A percentile compares a stretch with the other conserved stretches of the same genome.
phyloP scores from a whole-genome alignment of 1,140 invertebrate species.

The Caenorhabditis briggsae region DNA sequence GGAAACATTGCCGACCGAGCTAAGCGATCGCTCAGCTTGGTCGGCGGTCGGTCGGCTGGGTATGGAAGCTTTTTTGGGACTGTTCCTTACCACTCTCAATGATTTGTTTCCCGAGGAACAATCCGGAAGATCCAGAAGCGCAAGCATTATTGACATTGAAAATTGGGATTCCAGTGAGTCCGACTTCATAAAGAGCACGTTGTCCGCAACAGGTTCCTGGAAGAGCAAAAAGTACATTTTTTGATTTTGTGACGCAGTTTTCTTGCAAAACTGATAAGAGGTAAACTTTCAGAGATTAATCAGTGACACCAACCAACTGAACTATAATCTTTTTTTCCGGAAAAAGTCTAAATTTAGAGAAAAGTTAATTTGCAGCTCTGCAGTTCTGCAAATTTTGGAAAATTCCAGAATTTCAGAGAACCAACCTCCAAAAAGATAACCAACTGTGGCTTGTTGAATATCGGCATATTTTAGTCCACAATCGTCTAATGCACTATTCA shows the following conservation, averaged over 20 bases:
- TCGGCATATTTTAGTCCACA: constrained; percentile 86
- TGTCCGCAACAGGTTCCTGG: constrained; percentile 94
- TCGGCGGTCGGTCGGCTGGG: too few species aligned
- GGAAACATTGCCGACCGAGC: too few species aligned
- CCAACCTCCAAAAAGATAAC: constrained; percentile 88
- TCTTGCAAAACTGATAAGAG: neutral
- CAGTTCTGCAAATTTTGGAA: too few species aligned
- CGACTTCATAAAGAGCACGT: constrained; percentile 91
- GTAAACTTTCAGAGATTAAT: neutral
- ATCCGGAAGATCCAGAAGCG: constrained; percentile 92
- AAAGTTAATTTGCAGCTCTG: too few species aligned
- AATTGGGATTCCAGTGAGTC: constrained; percentile 95
- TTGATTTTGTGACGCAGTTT: neutral
- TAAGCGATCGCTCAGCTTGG: too few species aligned
- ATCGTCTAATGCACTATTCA: constrained; percentile 89
- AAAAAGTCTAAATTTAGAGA: neutral
- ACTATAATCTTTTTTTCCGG: neutral
- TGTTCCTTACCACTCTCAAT: constrained; percentile 83
- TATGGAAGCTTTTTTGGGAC: neutral
- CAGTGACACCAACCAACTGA: neutral
- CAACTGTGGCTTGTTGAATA: constrained; percentile 90
- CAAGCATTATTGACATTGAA: constrained; percentile 99
- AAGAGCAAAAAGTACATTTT: neutral
- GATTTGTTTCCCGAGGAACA: constrained; percentile 90
- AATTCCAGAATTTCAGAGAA: neutral